Base-by-base conservation (phyloP, 2,888 invertebrate species). In the Ormyrus rosae region DNA sequence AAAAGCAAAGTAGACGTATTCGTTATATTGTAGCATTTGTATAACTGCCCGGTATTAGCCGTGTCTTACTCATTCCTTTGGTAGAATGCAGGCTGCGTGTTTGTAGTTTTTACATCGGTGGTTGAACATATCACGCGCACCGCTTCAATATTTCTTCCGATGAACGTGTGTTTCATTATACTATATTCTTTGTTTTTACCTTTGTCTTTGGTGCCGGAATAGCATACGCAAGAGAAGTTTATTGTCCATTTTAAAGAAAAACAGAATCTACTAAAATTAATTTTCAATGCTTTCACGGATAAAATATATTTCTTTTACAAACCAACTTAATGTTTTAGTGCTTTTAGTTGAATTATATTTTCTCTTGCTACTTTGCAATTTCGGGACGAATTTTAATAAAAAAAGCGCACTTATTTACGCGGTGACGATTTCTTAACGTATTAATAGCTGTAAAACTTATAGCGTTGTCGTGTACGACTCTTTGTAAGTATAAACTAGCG, bases 101-200 rank as follows among this genome's bases (percentile, higher is more conserved):
- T 65, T 58, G 81, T 81, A 81, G 77, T 81, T 81, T 81, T 60
- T 75, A 71, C 67, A 78, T 81, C 70, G 75, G 72, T 81, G 78
- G 61, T 75, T 74, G 9, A 81, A 81, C 78, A 81, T 81, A 81
- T 81, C 81, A 77, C 72, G 78, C 74, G 74, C 78, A 74, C 70
- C 65, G 63, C 73, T 78, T 74, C 72, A 77, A 68, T 63, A 64
- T 64, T 73, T 77, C 72, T 81, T 81, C 77, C 76, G 67, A 77
- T 73, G 63, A 55, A 50, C 67, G 56, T 58, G 55, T 56, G 56
- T 75, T 65, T 68, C 48, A 68, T 58, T 67, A 65, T 56, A 65
- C 51, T 69, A 69, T 55, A 63, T 55, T 34, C 9, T 71, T 50
- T 69, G 13, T 69, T 70, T 60, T 70, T 70, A 51, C 48, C n/a